phyloP scores from a whole-genome alignment of 2,888 invertebrate genomes.

The Tiliacea aurago region DNA sequence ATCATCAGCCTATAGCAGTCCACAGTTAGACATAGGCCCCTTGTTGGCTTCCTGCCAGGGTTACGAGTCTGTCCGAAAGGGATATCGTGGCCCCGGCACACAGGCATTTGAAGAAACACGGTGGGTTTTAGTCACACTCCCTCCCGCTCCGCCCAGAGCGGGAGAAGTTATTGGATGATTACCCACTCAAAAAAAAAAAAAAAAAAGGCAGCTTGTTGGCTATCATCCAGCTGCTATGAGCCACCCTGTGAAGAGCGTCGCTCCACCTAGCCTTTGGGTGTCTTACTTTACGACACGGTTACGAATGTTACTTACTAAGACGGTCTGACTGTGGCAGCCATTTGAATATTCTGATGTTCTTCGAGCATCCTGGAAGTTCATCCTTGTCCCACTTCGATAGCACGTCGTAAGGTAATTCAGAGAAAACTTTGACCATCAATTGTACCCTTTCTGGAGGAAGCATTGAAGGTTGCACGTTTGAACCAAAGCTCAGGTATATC shows the following conservation, averaged over 20 bases:
- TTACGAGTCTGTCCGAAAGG: no score
- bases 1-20: not conserved
- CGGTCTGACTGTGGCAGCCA: slow-evolving; percentile 84
- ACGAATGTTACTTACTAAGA: slow-evolving; percentile 71
- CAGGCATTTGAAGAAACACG: no score
- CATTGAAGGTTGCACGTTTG: slow-evolving; percentile 75
- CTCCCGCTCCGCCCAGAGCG: no score
- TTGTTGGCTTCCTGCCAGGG: no score
- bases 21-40: not conserved
- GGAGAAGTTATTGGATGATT: no score
- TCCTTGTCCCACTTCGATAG: slow-evolving; percentile 79
- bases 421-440: slow-evolving; percentile 74
- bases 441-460: slow-evolving; percentile 74
- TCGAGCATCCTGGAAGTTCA: slow-evolving; percentile 63
- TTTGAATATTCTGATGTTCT: slow-evolving; percentile 72
- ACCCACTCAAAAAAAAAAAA: no score
- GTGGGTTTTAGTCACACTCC: no score
- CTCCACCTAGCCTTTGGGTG: not conserved
- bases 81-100: no score
- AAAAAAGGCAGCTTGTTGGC: no score
- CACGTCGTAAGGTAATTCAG: slow-evolving; percentile 76
- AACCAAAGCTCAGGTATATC: slow-evolving; percentile 85
- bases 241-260: not conserved
- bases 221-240: not conserved
- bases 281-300: not conserved